Evolutionary conservation across 2,888 invertebrate genomes (phyloP), one percentile per base, ranked within the genome.

Genomic region (Adelognathus sp.): DNA sequence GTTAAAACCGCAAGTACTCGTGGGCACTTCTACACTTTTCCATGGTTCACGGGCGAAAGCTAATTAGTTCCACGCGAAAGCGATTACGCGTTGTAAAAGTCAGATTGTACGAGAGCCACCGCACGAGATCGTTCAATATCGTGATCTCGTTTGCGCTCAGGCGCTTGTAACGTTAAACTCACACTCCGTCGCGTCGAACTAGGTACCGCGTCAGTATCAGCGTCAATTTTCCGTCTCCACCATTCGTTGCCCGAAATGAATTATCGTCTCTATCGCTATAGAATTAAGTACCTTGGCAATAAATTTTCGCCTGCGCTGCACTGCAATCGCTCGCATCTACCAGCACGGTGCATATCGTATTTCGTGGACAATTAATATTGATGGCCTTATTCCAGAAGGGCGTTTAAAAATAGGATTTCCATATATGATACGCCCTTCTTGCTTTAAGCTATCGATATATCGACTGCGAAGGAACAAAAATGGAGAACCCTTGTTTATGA

Each of bases 31-130:
- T 5, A 16, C 29, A 16, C 52, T 39, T 21, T 18, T 56, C 11
- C 18, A 21, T 46, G 1, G 56, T 31, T 16, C 31, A 31, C 31
- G 16, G 46, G 31, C 58, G 46, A 69, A n/a, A 69, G 75, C 54
- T 79, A 79, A 81, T 81, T 80, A 78, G 61, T 73, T 77, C 61
- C 61, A 61, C 77, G 60, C 41, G 69, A 76, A 74, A 81, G 67
- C 71, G 74, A 76, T 82, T 70, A 76, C 66, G 41, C 54, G 64
- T 58, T 29, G 63, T 76, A 76, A 78, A 78, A 72, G 70, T 80
- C 36, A 44, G 58, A 71, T 72, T 67, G 64, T 54, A 60, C 50
- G 58, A 64, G 56, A 36, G 54, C 36, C 29, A 11, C 39, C 61
- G 54, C 72, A 14, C n/a, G 72, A 72, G 72, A 78, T 81, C 71